Conservation (phyloP, 1,140 invertebrate genomes). For the Saxidomus purpurata region DNA sequence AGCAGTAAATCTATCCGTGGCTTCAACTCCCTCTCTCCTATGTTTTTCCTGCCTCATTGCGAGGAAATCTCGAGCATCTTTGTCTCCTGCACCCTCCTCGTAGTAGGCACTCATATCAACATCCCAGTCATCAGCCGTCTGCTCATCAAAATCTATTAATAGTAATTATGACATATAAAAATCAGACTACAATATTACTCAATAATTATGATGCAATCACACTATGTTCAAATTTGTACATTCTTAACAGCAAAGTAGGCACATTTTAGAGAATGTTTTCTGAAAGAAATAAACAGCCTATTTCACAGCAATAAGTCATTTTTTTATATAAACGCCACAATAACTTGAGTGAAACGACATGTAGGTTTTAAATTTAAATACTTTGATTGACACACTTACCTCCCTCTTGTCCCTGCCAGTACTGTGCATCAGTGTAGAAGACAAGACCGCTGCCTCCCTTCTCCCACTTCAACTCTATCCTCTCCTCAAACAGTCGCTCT, state of each 20-base stretch:
- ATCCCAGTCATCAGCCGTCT: constrained; percentile 89
- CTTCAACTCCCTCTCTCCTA: constrained; percentile 78
- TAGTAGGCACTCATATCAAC: constrained; percentile 89
- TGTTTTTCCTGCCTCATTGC: constrained; percentile 86
- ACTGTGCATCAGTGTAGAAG: constrained; percentile 90
- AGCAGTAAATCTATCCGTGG: constrained; percentile 78
- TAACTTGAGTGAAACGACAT: too few species aligned
- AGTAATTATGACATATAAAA: not conserved
- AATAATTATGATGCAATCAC: too few species aligned
- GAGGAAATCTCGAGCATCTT: constrained; percentile 86
- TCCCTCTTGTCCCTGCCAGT: constrained; percentile 88
- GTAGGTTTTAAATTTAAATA: too few species aligned
- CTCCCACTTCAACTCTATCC: constrained; percentile 90
- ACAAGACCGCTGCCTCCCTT: constrained; percentile 90
- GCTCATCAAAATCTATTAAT: constrained; percentile 88
- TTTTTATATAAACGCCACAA: too few species aligned
- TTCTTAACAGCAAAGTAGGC: too few species aligned
- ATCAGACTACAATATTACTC: too few species aligned
- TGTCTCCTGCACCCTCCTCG: constrained; percentile 87
- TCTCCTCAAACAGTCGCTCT: constrained; percentile 88
- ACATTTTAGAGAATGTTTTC: too few species aligned
- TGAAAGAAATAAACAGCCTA: too few species aligned
- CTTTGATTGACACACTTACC: constrained; percentile 68
- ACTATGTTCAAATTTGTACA: too few species aligned
- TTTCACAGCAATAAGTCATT: too few species aligned